A percentile compares a stretch with the other conserved stretches of the same genome.
These are phyloP conservation scores for Drosophila atripex DNA, from an alignment of 2,888 invertebrate genomes.

Conservation along the genomic window DNA sequence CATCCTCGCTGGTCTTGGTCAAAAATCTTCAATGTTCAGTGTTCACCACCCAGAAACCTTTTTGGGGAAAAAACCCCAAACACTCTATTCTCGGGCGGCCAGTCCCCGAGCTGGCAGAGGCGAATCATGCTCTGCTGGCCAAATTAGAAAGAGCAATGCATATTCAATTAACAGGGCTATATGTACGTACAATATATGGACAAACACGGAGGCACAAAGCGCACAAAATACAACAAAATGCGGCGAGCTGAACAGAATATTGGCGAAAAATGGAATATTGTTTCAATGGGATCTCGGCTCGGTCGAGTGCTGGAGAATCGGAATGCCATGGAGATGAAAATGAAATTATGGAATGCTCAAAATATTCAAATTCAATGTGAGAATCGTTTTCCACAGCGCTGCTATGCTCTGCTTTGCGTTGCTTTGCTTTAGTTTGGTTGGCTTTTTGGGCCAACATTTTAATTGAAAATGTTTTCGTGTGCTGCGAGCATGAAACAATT, in stretches of 20 bases:
- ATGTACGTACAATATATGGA: slow-evolving; percentile 30
- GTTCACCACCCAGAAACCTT: neutral
- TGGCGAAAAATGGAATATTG: slow-evolving; percentile 24
- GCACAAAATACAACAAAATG: slow-evolving; percentile 25
- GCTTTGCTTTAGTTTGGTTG: slow-evolving; percentile 48
- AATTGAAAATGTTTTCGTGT: slow-evolving; percentile 74
- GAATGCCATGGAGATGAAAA: slow-evolving; percentile 52
- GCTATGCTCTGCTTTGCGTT: slow-evolving; percentile 28
- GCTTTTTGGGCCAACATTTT: slow-evolving; percentile 48
- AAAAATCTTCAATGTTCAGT: no score
- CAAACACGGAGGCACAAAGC: slow-evolving; percentile 25
- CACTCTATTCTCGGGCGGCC: neutral
- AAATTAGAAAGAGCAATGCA: slow-evolving; percentile 58
- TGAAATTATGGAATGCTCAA: slow-evolving; percentile 66
- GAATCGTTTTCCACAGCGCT: slow-evolving; percentile 43
- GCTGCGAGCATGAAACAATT: slow-evolving; percentile 72
- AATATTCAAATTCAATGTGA: slow-evolving; percentile 63
- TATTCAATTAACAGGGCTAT: slow-evolving; percentile 66
- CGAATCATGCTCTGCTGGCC: slow-evolving; percentile 43
- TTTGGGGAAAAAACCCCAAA: neutral
- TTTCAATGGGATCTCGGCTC: slow-evolving; percentile 42
- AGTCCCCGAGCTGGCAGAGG: neutral
- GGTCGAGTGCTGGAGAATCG: slow-evolving; percentile 41
- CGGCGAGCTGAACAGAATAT: slow-evolving; percentile 25
- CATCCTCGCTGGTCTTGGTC: no score